These are phyloP conservation scores for Lerema accius DNA, from an alignment of 1,140 invertebrate genomes.

Conservation along the genomic window DNA sequence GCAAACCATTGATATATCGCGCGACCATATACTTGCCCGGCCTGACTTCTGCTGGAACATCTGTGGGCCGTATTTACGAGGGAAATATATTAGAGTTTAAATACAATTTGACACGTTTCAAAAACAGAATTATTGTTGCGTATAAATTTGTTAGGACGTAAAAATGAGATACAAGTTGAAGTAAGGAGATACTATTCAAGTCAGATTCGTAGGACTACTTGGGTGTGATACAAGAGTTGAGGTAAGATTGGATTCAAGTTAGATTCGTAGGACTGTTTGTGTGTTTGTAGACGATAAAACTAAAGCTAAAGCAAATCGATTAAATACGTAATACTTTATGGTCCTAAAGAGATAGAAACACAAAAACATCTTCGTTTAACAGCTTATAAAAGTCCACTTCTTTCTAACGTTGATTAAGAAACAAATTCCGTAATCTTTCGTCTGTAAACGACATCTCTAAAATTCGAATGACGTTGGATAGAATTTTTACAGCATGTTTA, in stretches of 20 bases:
- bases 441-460: constrained; percentile 21
- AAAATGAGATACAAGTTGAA: too few species aligned
- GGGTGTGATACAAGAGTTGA: too few species aligned
- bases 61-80: constrained; percentile 20
- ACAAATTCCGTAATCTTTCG: constrained; percentile 11
- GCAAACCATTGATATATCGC: constrained; percentile 25
- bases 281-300: too few species aligned
- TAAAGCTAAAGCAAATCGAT: too few species aligned
- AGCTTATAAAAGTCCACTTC: not conserved
- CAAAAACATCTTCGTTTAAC: not conserved
- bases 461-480: constrained; percentile 20
- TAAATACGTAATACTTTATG: too few species aligned
- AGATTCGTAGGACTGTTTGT: too few species aligned
- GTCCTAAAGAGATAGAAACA: too few species aligned
- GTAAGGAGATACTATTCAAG: too few species aligned
- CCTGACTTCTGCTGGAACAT: constrained; percentile 18
- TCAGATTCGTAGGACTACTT: too few species aligned
- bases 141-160: not conserved
- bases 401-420: constrained; percentile 4
- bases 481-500: constrained; percentile 35
- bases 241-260: too few species aligned
- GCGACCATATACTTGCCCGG: constrained; percentile 19
- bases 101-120: constrained; percentile 11
- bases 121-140: not conserved
- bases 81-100: constrained; percentile 10